phyloP scores from a whole-genome alignment of 2,797 vertebrate genomes.

The Clarias platycephalus region DNA sequence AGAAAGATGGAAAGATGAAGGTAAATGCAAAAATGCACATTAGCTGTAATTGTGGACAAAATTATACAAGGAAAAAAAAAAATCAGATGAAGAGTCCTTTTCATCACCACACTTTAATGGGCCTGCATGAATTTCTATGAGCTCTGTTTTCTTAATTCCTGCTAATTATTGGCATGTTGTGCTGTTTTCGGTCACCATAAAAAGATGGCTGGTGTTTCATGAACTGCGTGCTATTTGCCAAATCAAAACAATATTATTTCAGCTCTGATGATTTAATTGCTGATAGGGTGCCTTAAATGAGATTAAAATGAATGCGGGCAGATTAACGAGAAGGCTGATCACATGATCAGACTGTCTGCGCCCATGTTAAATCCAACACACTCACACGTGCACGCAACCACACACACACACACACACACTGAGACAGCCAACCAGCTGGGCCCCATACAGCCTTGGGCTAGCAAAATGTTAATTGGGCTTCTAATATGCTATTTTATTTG shows the following conservation, averaged over 20 bases:
- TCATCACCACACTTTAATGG: conserved; percentile 16
- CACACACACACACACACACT: conserved; percentile 42
- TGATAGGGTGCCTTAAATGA: conserved; percentile 69
- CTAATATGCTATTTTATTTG: conserved; percentile 76
- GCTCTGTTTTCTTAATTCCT: conserved; percentile 34
- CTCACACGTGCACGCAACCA: conserved; percentile 25
- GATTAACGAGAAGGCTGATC: conserved; percentile 70
- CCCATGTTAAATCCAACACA: conserved; percentile 59
- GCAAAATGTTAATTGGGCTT: conserved; percentile 80
- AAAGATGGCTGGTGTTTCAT: conserved; percentile 49
- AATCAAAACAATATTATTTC: conserved; percentile 73
- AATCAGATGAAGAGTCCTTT: not conserved
- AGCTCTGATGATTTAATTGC: conserved; percentile 68
- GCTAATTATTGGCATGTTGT: conserved; percentile 47
- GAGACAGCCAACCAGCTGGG: conserved; percentile 67
- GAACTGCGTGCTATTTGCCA: conserved; percentile 63
- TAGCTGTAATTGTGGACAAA: conserved; percentile 33
- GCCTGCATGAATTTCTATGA: conserved; percentile 23
- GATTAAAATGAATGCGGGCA: conserved; percentile 71
- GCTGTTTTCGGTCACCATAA: conserved; percentile 49
- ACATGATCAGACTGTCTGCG: conserved; percentile 67
- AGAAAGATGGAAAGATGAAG: conserved; percentile 25
- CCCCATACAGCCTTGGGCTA: conserved; percentile 71
- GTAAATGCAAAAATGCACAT: conserved; percentile 47
- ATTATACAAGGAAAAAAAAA: conserved; percentile 25